Percentiles rank a stretch among this genome's conserved stretches.
phyloP scores from a whole-genome alignment of 2,888 invertebrate genomes.

The Xestobium rufovillosum region DNA sequence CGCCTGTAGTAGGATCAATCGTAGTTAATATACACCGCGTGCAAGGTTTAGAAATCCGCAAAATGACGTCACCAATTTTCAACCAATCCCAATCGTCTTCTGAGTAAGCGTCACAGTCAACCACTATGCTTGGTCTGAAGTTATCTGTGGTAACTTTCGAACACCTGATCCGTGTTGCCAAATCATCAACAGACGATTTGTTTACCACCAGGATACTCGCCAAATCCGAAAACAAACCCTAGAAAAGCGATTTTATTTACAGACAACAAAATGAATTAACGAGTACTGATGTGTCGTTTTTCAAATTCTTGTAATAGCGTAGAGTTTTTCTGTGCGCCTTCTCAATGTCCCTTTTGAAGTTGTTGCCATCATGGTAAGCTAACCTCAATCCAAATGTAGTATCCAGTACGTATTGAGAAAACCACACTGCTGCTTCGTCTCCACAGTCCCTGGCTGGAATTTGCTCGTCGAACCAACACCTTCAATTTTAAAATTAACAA shows the following conservation, averaged over 20 bases:
- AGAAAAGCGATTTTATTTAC: constrained; percentile 15
- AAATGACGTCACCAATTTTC: constrained; percentile 46
- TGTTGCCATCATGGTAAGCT: constrained; percentile 35
- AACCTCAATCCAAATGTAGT: constrained; percentile 34
- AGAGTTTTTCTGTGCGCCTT: constrained; percentile 27
- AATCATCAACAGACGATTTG: constrained; percentile 46
- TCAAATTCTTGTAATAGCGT: constrained; percentile 31
- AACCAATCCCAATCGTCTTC: constrained; percentile 54
- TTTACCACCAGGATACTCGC: constrained; percentile 48
- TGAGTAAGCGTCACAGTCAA: constrained; percentile 43
- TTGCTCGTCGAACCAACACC: constrained; percentile 29
- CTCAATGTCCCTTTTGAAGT: constrained; percentile 27
- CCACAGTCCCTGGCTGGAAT: constrained; percentile 55
- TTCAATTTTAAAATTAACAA: constrained; percentile 1
- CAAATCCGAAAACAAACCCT: constrained; percentile 49
- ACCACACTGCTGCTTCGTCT: constrained; percentile 53
- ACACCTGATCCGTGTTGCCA: constrained; percentile 43
- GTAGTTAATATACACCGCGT: constrained; percentile 45
- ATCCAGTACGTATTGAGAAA: constrained; percentile 44
- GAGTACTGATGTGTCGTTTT: no score
- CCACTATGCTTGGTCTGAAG: constrained; percentile 52
- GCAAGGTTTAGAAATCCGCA: constrained; percentile 50
- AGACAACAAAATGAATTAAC: no score
- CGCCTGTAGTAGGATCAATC: constrained; percentile 46
- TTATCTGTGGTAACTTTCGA: constrained; percentile 40